phyloP scores from a whole-genome alignment of 2,888 invertebrate species.

The Carpatolechia fugitivella region DNA sequence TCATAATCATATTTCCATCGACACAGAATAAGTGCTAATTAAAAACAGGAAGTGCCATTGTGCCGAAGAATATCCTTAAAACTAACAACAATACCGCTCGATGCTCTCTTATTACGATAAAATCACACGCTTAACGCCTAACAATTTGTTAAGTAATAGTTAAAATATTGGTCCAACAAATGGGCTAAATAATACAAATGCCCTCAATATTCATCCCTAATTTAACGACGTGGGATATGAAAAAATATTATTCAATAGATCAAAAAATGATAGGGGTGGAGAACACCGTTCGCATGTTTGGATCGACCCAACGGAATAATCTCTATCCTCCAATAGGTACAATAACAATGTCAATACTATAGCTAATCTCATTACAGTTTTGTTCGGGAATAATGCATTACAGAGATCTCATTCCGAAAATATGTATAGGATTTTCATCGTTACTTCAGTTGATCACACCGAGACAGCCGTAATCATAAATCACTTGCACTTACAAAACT shows the following conservation, averaged over 20 bases:
- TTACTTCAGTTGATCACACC: constrained; percentile 65
- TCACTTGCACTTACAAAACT: constrained; percentile 61
- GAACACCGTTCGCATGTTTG: constrained; percentile 66
- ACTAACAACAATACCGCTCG: constrained; percentile 78
- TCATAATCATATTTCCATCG: constrained; percentile 76
- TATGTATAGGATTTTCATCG: constrained; percentile 55
- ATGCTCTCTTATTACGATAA: constrained; percentile 77
- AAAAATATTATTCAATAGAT: constrained; percentile 79
- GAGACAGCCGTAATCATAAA: constrained; percentile 63
- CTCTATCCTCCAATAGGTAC: constrained; percentile 72
- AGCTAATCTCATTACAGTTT: constrained; percentile 78
- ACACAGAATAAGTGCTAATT: constrained; percentile 80
- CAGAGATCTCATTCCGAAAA: constrained; percentile 67
- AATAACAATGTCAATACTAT: constrained; percentile 79
- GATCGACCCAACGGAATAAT: constrained; percentile 71
- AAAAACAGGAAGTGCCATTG: constrained; percentile 79
- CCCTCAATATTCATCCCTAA: constrained; percentile 80
- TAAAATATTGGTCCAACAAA: constrained; percentile 80
- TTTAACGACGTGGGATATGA: constrained; percentile 79
- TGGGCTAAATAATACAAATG: constrained; percentile 80
- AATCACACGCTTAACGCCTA: constrained; percentile 80
- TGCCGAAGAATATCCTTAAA: constrained; percentile 76
- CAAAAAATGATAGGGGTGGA: constrained; percentile 77
- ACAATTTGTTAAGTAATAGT: constrained; percentile 80
- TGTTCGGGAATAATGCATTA: constrained; percentile 69